Evolutionary conservation across 2,113 vertebrate genomes (phyloP).

Genomic region (Coryphaenoides rupestris): DNA sequence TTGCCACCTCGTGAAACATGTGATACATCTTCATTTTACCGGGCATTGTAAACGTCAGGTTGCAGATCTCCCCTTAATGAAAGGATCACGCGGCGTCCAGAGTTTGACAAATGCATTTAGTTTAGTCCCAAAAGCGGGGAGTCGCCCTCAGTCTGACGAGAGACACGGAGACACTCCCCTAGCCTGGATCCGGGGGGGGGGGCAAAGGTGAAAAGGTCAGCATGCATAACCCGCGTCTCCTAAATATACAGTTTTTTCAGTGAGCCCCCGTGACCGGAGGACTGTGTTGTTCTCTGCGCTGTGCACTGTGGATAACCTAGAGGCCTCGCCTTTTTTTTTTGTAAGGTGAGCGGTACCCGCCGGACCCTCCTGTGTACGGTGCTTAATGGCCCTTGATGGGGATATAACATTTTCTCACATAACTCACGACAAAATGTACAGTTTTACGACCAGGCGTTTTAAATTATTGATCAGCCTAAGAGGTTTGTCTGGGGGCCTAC

Average conservation of each 20-base stretch:
- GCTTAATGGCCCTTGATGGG: neutral
- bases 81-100: constrained; percentile 58
- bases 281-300: too few relatives aligned
- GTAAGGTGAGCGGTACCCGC: too few relatives aligned
- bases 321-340: too few relatives aligned
- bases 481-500: constrained; percentile 1
- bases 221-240: too few relatives aligned
- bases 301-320: too few relatives aligned
- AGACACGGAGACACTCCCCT: too few relatives aligned
- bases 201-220: constrained; percentile 13
- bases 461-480: neutral
- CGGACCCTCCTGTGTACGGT: too few relatives aligned
- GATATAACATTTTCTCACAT: too few relatives aligned
- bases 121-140: constrained; percentile 43
- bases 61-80: constrained; percentile 68
- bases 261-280: too few relatives aligned
- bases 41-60: constrained; percentile 65
- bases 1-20: constrained; percentile 65
- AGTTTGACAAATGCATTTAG: constrained; percentile 61
- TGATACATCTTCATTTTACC: constrained; percentile 74
- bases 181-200: neutral
- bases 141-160: constrained; percentile 30
- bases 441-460: constrained; percentile 3
- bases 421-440: constrained; percentile 2
- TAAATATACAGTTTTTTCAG: too few relatives aligned